Evolutionary conservation across 1,140 invertebrate genomes (phyloP).

Genomic region (Brachionus rotundiformis): DNA sequence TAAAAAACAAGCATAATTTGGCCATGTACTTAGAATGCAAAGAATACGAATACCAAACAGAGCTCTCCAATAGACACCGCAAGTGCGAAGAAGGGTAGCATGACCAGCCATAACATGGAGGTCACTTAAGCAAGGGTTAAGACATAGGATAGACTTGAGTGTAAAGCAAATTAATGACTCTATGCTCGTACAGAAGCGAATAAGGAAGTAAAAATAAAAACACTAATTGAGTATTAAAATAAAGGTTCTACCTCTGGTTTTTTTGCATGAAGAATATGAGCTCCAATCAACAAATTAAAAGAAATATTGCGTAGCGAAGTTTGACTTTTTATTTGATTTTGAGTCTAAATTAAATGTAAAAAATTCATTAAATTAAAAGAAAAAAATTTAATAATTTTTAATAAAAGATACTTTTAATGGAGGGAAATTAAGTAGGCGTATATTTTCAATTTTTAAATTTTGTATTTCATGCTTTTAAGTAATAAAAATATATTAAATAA

Average conservation of each 20-base stretch:
- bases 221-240: neutral
- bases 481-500: neutral
- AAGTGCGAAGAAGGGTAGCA: too few species aligned
- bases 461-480: conserved; percentile 54
- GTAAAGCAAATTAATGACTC: too few species aligned
- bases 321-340: conserved; percentile 32
- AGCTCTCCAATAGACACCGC: too few species aligned
- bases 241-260: conserved; percentile 12
- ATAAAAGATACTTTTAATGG: conserved; percentile 53
- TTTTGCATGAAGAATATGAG: neutral
- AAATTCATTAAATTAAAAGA: neutral
- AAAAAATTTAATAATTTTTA: neutral
- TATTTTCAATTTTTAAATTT: conserved; percentile 54
- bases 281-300: conserved; percentile 21
- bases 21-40: too few species aligned
- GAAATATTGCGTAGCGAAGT: neutral
- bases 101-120: too few species aligned
- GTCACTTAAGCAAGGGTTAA: too few species aligned
- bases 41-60: too few species aligned
- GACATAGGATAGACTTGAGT: too few species aligned
- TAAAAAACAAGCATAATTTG: too few species aligned
- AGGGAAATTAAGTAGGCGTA: conserved; percentile 55
- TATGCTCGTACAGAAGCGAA: too few species aligned
- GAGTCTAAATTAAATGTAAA: neutral
- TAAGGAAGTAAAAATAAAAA: too few species aligned